These are phyloP conservation scores for Agriotes lineatus DNA, from an alignment of 2,888 invertebrate species.

Conservation along the genomic window DNA sequence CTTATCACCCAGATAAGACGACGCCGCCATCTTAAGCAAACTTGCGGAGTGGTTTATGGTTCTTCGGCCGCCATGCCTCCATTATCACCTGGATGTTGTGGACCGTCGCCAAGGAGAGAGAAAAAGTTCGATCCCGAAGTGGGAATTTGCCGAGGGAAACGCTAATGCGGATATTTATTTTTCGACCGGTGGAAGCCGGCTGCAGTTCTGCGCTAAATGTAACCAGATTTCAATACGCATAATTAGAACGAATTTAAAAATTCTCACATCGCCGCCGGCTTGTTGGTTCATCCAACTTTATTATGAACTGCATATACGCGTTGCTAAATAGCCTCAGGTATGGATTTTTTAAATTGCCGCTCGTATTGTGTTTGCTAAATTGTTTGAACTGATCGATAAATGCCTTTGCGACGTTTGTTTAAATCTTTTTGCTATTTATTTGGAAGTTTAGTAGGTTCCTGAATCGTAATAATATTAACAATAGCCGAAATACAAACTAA, in stretches of 20 bases:
- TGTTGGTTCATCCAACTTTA: slow-evolving; percentile 64
- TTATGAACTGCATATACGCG: slow-evolving; percentile 61
- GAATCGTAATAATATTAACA: no score
- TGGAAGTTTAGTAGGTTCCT: not conserved
- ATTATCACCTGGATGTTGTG: slow-evolving; percentile 29
- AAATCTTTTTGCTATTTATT: not conserved
- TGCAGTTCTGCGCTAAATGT: not conserved
- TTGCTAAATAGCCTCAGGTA: slow-evolving; percentile 62
- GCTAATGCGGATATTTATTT: no score
- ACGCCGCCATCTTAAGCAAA: slow-evolving; percentile 50
- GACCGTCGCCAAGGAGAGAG: not conserved
- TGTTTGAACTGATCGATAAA: slow-evolving; percentile 47
- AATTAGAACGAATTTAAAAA: slow-evolving; percentile 26
- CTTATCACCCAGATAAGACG: slow-evolving; percentile 53
- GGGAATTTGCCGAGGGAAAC: not conserved
- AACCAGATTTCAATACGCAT: slow-evolving; percentile 19
- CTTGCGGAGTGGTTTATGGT: slow-evolving; percentile 49
- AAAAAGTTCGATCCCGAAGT: no score
- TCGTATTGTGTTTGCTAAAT: slow-evolving; percentile 55
- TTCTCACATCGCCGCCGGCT: slow-evolving; percentile 51
- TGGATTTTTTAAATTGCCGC: slow-evolving; percentile 63
- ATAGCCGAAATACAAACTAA: no score
- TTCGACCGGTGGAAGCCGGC: no score
- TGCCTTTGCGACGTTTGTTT: slow-evolving; percentile 10
- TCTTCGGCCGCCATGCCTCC: slow-evolving; percentile 37